Conservation (phyloP, 2,888 invertebrate species). For the Folsomia candida region DNA sequence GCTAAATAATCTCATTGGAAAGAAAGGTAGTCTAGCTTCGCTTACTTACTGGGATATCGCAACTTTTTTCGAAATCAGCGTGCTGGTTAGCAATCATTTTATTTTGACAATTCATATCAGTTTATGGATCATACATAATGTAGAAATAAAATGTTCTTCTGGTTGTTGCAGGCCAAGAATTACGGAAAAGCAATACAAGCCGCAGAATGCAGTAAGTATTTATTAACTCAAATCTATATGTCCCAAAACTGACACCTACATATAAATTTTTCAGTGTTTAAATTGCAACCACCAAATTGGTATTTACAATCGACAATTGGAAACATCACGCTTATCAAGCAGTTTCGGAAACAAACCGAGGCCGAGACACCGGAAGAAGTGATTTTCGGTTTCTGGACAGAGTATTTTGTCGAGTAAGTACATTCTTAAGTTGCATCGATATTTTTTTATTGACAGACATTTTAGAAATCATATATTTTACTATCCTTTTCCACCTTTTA, state of each 20-base stretch:
- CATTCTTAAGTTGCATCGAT: no score
- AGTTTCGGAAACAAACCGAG: conserved; percentile 79
- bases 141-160: background rate
- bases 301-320: conserved; percentile 96
- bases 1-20: conserved; percentile 93
- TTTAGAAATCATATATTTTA: no score
- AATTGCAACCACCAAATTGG: conserved; percentile 85
- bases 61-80: conserved; percentile 97
- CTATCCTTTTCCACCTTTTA: no score
- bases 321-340: conserved; percentile 89
- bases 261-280: conserved; percentile 64
- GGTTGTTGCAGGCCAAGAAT: conserved; percentile 70
- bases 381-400: conserved; percentile 96
- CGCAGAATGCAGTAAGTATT: conserved; percentile 84
- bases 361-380: conserved; percentile 74
- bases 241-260: background rate
- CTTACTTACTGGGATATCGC: conserved; percentile 98
- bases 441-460: no score
- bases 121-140: no score
- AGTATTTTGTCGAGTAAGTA: conserved; percentile 94
- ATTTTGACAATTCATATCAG: no score
- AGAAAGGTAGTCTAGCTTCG: conserved; percentile 90
- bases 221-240: no score
- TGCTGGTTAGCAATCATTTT: conserved; percentile 58
- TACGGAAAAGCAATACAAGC: conserved; percentile 96